These are phyloP conservation scores for Drosophila infuscata DNA, from an alignment of 2,888 invertebrate genomes.

Conservation along the genomic window DNA sequence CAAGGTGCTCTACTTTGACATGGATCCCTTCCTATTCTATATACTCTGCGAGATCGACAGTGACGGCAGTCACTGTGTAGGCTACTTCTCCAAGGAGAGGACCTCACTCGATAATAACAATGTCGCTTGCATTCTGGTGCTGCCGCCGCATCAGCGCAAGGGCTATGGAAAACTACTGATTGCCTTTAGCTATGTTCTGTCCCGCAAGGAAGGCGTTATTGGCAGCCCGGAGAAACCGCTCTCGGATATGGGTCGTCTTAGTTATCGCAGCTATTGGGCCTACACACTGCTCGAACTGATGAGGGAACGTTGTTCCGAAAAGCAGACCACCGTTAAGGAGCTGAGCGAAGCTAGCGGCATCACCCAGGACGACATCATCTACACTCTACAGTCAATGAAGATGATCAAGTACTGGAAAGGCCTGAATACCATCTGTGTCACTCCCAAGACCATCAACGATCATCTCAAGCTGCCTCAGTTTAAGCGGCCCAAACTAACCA, in stretches of 20 bases:
- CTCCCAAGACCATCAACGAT: conserved; percentile 97
- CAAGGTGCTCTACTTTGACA: conserved; percentile 99
- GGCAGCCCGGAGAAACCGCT: conserved; percentile 99
- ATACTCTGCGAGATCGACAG: conserved; percentile 94
- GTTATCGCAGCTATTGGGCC: conserved; percentile 99
- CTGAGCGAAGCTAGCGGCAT: conserved; percentile 97
- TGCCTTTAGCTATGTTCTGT: conserved; percentile 98
- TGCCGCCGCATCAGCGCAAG: conserved; percentile 99
- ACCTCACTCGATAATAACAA: conserved; percentile 98
- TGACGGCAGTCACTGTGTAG: conserved; percentile 97
- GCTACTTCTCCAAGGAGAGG: conserved; percentile 99
- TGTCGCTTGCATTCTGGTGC: conserved; percentile 97
- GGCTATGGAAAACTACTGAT: conserved; percentile 97
- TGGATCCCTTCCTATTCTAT: conserved; percentile 98
- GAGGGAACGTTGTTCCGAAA: conserved; percentile 92
- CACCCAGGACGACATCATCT: conserved; percentile 97
- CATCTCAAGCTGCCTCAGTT: conserved; percentile 96
- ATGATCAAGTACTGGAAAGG: conserved; percentile 99
- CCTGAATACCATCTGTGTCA: conserved; percentile 98
- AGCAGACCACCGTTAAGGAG: conserved; percentile 95
- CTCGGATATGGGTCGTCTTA: conserved; percentile 97
- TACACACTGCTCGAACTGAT: conserved; percentile 96
- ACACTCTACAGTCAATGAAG: conserved; percentile 98
- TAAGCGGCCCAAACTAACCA: conserved; percentile 93
- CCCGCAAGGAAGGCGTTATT: conserved; percentile 96